These are phyloP conservation scores for Netelia fuscicornis DNA, from an alignment of 2,888 invertebrate species.

Conservation along the genomic window DNA sequence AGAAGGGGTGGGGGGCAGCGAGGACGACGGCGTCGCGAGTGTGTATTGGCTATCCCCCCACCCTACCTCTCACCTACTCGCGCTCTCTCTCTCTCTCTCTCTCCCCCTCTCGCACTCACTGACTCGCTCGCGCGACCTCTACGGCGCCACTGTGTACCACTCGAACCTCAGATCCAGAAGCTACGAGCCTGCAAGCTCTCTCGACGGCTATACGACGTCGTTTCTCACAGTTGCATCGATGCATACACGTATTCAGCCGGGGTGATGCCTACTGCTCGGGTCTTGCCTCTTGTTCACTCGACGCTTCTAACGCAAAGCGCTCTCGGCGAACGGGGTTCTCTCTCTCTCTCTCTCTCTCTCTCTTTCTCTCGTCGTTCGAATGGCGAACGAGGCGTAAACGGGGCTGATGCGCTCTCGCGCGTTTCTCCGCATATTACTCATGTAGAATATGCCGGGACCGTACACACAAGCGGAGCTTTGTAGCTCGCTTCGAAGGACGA, in stretches of 20 bases:
- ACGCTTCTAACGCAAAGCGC: too few species aligned
- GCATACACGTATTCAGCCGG: slow-evolving; percentile 1
- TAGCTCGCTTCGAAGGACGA: background rate
- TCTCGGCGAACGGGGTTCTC: background rate
- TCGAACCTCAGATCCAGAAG: slow-evolving; percentile 50
- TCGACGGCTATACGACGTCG: slow-evolving; percentile 33
- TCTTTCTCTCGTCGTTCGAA: slow-evolving; percentile 32
- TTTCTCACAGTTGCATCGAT: slow-evolving; percentile 46
- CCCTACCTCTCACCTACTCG: slow-evolving; percentile 15
- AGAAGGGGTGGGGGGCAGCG: background rate
- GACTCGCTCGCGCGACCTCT: slow-evolving; percentile 58
- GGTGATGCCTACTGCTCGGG: background rate
- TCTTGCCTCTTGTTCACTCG: too few species aligned
- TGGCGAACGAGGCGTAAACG: slow-evolving; percentile 62
- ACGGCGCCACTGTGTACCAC: slow-evolving; percentile 44
- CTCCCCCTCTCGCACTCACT: too few species aligned
- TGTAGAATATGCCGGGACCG: slow-evolving; percentile 29
- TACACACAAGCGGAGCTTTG: slow-evolving; percentile 39
- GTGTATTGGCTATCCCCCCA: slow-evolving; percentile 32
- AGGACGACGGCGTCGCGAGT: slow-evolving; percentile 18
- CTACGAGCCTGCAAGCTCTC: slow-evolving; percentile 42
- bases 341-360: background rate
- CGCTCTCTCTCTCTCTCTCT: slow-evolving; percentile 6
- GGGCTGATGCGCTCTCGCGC: slow-evolving; percentile 55
- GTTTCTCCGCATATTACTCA: slow-evolving; percentile 47